Base-by-base conservation (phyloP, 2,113 vertebrate species). In the Python bivittatus region DNA sequence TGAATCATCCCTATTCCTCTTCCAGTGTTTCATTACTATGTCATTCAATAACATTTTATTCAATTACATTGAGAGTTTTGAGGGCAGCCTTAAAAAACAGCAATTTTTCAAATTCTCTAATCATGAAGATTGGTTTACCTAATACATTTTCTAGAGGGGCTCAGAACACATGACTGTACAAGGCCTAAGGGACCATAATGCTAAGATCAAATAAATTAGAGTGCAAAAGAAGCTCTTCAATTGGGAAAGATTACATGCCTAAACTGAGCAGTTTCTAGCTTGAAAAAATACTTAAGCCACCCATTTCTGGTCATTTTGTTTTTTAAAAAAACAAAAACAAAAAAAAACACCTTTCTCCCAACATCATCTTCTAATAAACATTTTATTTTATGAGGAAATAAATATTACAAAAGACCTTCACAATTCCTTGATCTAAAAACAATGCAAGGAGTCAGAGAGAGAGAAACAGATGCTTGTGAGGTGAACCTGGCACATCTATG, bases 61-160 rank as follows among this genome's bases (percentile, higher is more conserved):
- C 52, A 53, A 72, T 53, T 44, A 17, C 25, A 88, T 42, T 79
- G 8, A 57, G 86, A 72, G 3, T 33, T 90, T 83, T 2, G 2
- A 88, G 48, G 33, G 84, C 60, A 94, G 88, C 0, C 57, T 93
- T 15, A 93, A 86, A 22, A 84, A 84, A 84, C 17, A 15, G 38
- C 2, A 52, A 29, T 12, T 56, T 85, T 60, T 38, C 84, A 15
- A 53, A 68, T 38, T 27, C 12, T 54, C 60, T 72, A 91, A 68
- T 56, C 7, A 33, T 3, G 42, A 68, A 87, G 33, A 42, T 2
- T 33, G 12, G 6, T 88, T 53, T 72, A 58, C 11, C 44, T 52
- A 91, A 29, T 3, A 86, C 42, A 53, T 53, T 86, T 91, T 86
- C n/a, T 4, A 91, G 5, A 52, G 52, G 60, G 52, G 52, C 33